Conservation (phyloP, 2,888 invertebrate genomes). For the Drosophila nigricruria region DNA sequence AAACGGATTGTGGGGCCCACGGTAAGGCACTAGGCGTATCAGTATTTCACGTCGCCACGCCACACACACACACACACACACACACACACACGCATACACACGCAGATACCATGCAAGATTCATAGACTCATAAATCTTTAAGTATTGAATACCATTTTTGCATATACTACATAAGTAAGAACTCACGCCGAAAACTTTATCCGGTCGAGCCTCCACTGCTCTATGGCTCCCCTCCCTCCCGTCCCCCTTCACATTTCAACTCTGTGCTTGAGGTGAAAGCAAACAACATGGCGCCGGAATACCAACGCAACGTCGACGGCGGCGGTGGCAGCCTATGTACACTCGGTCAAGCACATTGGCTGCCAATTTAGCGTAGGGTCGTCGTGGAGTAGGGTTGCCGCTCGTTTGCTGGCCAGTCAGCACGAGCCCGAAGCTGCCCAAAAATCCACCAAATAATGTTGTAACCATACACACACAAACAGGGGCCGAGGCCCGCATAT, state of each 20-base stretch:
- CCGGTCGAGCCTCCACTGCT: conserved; percentile 35
- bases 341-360: conserved; percentile 59
- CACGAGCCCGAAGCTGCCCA: conserved; percentile 25
- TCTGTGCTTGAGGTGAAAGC: conserved; percentile 77
- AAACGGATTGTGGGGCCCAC: conserved; percentile 15
- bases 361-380: conserved; percentile 70
- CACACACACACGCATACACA: conserved; percentile 17
- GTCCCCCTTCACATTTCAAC: conserved; percentile 46
- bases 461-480: conserved; percentile 37
- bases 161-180: conserved; percentile 69
- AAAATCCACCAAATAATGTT: conserved; percentile 76
- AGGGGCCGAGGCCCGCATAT: conserved; percentile 39
- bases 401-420: conserved; percentile 57
- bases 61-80: conserved; percentile 2
- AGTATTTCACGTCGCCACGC: conserved; percentile 71
- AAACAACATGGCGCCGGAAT: conserved; percentile 77
- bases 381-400: conserved; percentile 37
- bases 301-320: conserved; percentile 38
- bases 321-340: conserved; percentile 35
- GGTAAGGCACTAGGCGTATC: conserved; percentile 40
- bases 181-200: conserved; percentile 75
- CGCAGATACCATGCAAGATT: conserved; percentile 72
- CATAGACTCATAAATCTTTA: conserved; percentile 81
- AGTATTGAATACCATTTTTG: conserved; percentile 80
- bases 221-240: neutral